Evolutionary conservation across 2,888 invertebrate genomes (phyloP), one percentile per base, ranked within the genome.

Genomic region (Eilema caniola): DNA sequence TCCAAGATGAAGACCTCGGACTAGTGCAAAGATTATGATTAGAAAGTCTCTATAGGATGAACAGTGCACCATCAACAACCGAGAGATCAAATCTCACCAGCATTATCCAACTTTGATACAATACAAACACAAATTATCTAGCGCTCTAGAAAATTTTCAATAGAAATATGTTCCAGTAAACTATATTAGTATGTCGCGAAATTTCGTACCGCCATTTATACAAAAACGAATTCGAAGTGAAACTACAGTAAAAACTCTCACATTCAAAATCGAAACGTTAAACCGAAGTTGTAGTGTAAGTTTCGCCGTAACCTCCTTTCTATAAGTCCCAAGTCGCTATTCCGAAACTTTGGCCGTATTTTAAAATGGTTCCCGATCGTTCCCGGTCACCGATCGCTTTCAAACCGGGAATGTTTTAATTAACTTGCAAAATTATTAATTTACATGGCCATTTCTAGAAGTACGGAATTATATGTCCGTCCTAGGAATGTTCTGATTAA

Each of bases 341-440:
- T 82, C 72, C 77, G 67, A 71, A 86, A 87, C 80, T 88, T 88
- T 31, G 77, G 53, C 57, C 80, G 75, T 80, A 80, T 82, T 80
- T 80, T 77, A 82, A 77, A 80, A 75, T 66, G 66, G 62, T 72
- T 57, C 60, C 59, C 73, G 53, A 75, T 71, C 47, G 64, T 69
- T 64, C 63, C 59, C 70, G 73, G 72, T 75, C 82, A 82, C 77
- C 80, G 77, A 80, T 74, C 77, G 77, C 77, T 69, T 77, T 68
- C 68, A 57, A 72, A 66, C 65, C 68, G 67, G 75, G 71, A 80
- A 79, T 77, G 72, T 91, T 92, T 91, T 92, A 92, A 93, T 92
- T 91, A 91, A 89, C 83, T 90, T 85, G 73, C 77, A 76, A 84
- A 89, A 89, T 91, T 90, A 91, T 88, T 89, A 91, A 92, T 90